phyloP scores from a whole-genome alignment of 2,797 vertebrate genomes.

The Phrynocephalus forsythii region DNA sequence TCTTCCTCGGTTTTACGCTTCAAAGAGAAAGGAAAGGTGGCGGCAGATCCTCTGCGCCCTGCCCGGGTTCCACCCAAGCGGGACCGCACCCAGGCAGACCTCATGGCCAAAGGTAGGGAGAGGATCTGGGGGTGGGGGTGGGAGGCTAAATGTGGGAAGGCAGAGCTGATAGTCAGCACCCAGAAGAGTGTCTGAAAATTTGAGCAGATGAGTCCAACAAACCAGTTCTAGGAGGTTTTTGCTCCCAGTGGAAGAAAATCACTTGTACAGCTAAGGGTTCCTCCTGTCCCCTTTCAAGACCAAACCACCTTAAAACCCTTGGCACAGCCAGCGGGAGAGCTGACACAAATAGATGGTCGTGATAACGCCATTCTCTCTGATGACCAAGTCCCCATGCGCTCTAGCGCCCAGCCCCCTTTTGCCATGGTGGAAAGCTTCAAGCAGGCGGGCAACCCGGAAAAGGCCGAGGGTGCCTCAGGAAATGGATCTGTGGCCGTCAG shows the following conservation, averaged over 20 bases:
- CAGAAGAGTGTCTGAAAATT: not conserved
- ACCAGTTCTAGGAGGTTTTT: not conserved
- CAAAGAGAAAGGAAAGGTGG: constrained; percentile 23
- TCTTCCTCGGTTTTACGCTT: constrained; percentile 9
- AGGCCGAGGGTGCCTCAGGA: no score
- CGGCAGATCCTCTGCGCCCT: not conserved
- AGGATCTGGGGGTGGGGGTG: fast-evolving
- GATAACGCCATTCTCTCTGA: no score
- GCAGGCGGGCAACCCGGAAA: not conserved
- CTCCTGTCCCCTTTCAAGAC: not conserved
- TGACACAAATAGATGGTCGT: not conserved
- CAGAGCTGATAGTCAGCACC: not conserved
- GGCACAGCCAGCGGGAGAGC: not conserved
- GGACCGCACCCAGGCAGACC: not conserved
- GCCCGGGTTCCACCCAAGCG: not conserved
- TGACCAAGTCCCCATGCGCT: not conserved
- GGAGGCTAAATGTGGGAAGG: no score
- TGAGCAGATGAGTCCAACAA: not conserved
- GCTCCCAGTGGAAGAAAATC: not conserved
- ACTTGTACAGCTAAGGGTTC: not conserved
- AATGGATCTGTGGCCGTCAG: no score
- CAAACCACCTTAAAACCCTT: not conserved
- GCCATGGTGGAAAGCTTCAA: not conserved
- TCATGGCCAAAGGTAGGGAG: not conserved
- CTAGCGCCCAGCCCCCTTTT: not conserved